Evolutionary conservation across 1,140 invertebrate species (phyloP).

Genomic region (Ceratosolen fusciceps): DNA sequence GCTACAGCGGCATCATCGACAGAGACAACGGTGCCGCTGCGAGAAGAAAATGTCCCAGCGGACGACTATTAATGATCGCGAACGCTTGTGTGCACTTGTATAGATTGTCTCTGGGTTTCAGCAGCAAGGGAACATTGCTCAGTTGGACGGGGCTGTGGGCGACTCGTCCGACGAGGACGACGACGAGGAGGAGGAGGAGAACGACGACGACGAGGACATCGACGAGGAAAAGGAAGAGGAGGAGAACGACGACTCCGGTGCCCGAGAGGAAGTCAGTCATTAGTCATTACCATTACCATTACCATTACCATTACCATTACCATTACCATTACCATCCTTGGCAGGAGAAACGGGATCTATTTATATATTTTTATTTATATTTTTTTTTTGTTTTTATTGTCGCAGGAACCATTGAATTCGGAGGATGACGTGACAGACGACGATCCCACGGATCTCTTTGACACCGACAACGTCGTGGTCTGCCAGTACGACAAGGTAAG

Average conservation of each 20-base stretch:
- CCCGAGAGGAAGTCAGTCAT: slow-evolving; percentile 72
- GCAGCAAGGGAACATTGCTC: slow-evolving; percentile 67
- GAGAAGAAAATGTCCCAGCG: too few relatives aligned
- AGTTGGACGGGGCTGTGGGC: slow-evolving; percentile 80
- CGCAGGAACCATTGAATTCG: slow-evolving; percentile 93
- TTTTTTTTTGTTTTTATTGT: too few relatives aligned
- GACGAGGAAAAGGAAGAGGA: slow-evolving; percentile 84
- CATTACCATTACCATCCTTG: background rate
- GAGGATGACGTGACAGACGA: slow-evolving; percentile 98
- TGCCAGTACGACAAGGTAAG: slow-evolving; percentile 98
- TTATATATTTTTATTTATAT: slow-evolving; percentile 21
- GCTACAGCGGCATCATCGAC: too few relatives aligned
- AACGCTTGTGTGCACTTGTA: slow-evolving; percentile 15
- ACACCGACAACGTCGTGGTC: slow-evolving; percentile 98
- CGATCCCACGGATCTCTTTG: slow-evolving; percentile 94
- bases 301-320: background rate
- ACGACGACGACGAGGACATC: slow-evolving; percentile 78
- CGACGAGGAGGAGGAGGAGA: slow-evolving; percentile 83
- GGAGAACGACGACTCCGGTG: slow-evolving; percentile 75
- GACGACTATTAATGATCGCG: too few relatives aligned
- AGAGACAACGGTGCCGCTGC: too few relatives aligned
- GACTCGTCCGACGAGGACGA: slow-evolving; percentile 86
- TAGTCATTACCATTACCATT: background rate
- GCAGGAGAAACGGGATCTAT: background rate
- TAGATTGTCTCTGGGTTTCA: slow-evolving; percentile 38